phyloP scores from a whole-genome alignment of 2,113 vertebrate genomes.

The Myotis yumanensis region DNA sequence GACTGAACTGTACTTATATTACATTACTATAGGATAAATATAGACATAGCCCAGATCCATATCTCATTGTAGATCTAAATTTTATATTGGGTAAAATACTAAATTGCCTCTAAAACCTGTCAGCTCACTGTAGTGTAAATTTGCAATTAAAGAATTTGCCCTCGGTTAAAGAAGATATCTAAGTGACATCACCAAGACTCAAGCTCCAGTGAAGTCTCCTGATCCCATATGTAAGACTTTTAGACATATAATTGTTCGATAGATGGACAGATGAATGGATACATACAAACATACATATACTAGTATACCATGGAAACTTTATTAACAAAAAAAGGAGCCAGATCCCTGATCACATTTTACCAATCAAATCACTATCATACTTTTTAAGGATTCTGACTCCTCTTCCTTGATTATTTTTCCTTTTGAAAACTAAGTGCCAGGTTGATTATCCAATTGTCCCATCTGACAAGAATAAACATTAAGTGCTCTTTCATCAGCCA shows the following conservation, averaged over 20 bases:
- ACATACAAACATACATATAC: neutral
- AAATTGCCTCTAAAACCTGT: slow-evolving; percentile 1
- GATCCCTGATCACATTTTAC: neutral
- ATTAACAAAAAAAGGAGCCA: neutral
- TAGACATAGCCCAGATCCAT: neutral
- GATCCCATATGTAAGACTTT: neutral
- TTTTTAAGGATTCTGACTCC: neutral
- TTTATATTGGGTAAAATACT: neutral
- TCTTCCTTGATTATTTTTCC: neutral
- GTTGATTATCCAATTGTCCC: neutral
- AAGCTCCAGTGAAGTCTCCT: neutral
- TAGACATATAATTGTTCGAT: neutral
- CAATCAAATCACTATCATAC: neutral
- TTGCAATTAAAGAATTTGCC: neutral
- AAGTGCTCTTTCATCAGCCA: neutral
- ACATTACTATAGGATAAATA: neutral
- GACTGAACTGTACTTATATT: neutral
- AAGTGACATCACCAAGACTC: neutral
- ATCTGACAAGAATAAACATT: neutral
- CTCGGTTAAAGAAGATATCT: neutral
- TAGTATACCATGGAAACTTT: neutral
- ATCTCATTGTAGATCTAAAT: neutral
- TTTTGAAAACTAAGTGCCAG: slow-evolving; percentile 2
- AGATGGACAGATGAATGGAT: neutral
- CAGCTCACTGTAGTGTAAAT: neutral